Percentiles rank a stretch among this genome's conserved stretches.
phyloP scores from a whole-genome alignment of 2,888 invertebrate species.

The Chloromyia formosa region DNA sequence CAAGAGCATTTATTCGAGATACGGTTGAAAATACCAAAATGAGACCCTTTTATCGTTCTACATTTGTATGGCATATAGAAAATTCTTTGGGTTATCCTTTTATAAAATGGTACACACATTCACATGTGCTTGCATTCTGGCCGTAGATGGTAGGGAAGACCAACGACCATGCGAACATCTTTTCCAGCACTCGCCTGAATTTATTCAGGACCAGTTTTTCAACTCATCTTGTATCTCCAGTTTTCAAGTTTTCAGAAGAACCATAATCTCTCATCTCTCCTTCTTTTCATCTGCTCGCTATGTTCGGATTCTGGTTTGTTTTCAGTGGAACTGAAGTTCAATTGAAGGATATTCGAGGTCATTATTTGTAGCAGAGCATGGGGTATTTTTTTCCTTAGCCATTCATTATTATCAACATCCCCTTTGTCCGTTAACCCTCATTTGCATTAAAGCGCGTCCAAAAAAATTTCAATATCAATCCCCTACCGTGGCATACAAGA shows the following conservation, averaged over 20 bases:
- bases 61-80: neutral
- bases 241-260: neutral
- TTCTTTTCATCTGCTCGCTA: constrained; percentile 7
- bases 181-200: neutral
- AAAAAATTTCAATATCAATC: neutral
- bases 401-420: constrained; percentile 25
- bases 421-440: constrained; percentile 24
- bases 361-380: neutral
- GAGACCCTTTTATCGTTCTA: constrained; percentile 29
- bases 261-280: neutral
- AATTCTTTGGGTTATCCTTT: neutral
- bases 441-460: constrained; percentile 17
- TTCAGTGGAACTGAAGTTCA: neutral
- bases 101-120: neutral
- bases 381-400: neutral
- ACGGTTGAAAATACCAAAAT: constrained; percentile 9
- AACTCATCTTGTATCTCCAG: constrained; percentile 31
- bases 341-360: constrained; percentile 31
- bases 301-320: constrained; percentile 3
- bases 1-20: neutral
- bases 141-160: neutral
- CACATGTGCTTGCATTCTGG: neutral
- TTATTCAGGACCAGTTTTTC: constrained; percentile 25
- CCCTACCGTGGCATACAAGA: neutral
- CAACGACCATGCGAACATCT: neutral